Percentiles rank a stretch among this genome's conserved stretches.
Evolutionary conservation across 2,113 vertebrate genomes (phyloP).

Genomic region (Gadus chalcogrammus): DNA sequence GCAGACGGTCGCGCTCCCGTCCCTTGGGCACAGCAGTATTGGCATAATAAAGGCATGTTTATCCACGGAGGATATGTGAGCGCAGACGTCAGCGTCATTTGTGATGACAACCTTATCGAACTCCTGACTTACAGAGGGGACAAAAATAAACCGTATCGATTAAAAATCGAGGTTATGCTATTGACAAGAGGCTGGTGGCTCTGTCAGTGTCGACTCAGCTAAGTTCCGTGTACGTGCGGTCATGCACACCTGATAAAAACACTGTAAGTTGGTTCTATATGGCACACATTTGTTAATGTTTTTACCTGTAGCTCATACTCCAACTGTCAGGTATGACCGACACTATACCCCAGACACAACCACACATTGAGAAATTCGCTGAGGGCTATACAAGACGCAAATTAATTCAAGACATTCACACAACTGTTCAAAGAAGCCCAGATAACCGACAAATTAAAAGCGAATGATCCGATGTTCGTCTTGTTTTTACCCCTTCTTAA

Average conservation of each 20-base stretch:
- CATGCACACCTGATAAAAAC: slow-evolving; percentile 43
- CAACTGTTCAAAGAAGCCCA: too few species aligned
- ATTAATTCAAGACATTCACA: too few species aligned
- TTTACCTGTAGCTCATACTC: background rate
- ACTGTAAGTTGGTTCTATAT: slow-evolving; percentile 35
- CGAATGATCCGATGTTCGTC: too few species aligned
- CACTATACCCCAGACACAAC: too few species aligned
- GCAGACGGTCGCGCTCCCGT: slow-evolving; percentile 50
- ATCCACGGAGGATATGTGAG: slow-evolving; percentile 57
- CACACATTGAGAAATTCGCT: too few species aligned
- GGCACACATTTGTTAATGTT: background rate
- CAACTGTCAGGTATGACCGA: background rate
- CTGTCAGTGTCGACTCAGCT: slow-evolving; percentile 18
- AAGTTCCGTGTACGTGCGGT: slow-evolving; percentile 51
- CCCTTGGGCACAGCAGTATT: slow-evolving; percentile 57
- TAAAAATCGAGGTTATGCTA: slow-evolving; percentile 59
- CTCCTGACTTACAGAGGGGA: slow-evolving; percentile 57
- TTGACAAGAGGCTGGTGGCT: slow-evolving; percentile 55
- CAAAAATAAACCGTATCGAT: slow-evolving; percentile 56
- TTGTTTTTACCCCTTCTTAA: too few species aligned
- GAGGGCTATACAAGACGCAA: too few species aligned
- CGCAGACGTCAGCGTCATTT: slow-evolving; percentile 53
- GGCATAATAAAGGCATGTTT: slow-evolving; percentile 65
- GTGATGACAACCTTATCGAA: slow-evolving; percentile 72
- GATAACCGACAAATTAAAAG: too few species aligned